A percentile compares a stretch with the other conserved stretches of the same genome.
These are phyloP conservation scores for Periphyllus acericola DNA, from an alignment of 2,888 invertebrate species.

Conservation along the genomic window DNA sequence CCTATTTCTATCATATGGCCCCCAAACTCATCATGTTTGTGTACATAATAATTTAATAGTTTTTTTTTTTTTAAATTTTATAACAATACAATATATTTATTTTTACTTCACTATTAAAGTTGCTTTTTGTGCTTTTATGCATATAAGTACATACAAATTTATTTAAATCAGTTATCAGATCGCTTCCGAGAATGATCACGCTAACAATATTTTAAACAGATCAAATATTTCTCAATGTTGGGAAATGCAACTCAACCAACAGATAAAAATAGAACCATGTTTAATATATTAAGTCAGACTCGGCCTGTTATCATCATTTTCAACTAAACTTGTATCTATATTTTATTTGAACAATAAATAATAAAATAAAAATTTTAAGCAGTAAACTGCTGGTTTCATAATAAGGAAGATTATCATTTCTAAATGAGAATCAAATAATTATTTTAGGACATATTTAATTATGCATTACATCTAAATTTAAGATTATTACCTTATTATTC, in stretches of 20 bases:
- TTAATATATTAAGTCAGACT: slow-evolving; percentile 46
- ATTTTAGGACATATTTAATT: no score
- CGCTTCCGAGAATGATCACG: slow-evolving; percentile 56
- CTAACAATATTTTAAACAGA: slow-evolving; percentile 19
- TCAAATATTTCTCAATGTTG: slow-evolving; percentile 45
- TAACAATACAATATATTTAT: not conserved
- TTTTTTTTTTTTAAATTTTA: not conserved
- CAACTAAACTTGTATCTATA: not conserved
- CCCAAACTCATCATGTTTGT: slow-evolving; percentile 32
- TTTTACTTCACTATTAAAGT: not conserved
- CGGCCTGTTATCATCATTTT: slow-evolving; percentile 59
- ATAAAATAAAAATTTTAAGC: not conserved
- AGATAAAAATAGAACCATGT: slow-evolving; percentile 35
- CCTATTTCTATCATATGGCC: slow-evolving; percentile 48
- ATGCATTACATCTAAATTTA: no score
- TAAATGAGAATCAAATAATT: no score
- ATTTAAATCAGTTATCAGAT: slow-evolving; percentile 26
- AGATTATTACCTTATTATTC: slow-evolving; percentile 35
- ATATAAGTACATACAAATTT: no score
- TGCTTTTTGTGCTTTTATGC: no score
- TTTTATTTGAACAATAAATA: not conserved
- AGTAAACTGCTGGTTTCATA: no score
- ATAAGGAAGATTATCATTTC: no score
- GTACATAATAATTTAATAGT: not conserved
- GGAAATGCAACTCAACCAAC: slow-evolving; percentile 53